Evolutionary conservation across 2,113 vertebrate species (phyloP).

Genomic region (Pao palembangensis): DNA sequence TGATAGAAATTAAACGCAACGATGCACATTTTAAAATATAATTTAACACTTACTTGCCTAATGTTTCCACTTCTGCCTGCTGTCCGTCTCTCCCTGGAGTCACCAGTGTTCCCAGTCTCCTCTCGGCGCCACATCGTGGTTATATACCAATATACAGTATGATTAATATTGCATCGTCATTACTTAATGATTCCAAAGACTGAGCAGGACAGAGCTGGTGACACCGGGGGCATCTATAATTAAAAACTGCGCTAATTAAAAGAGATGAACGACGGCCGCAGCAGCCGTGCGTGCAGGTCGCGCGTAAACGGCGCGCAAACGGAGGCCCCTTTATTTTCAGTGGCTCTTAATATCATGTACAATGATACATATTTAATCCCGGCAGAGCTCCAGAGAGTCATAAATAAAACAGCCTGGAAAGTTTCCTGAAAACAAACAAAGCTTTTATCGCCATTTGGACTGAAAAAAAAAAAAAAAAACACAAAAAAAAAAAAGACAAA

Average conservation of each 20-base stretch:
- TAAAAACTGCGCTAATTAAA: constrained; percentile 77
- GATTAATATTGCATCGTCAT: constrained; percentile 86
- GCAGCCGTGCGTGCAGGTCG: constrained; percentile 11
- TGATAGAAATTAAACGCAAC: no score
- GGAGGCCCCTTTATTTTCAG: constrained; percentile 17
- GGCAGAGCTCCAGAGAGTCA: constrained; percentile 65
- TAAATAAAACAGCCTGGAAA: constrained; percentile 72
- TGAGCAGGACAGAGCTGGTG: constrained; percentile 74
- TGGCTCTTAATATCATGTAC: constrained; percentile 37
- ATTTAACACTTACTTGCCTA: constrained; percentile 19
- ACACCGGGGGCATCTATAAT: constrained; percentile 83
- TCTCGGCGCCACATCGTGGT: constrained; percentile 59
- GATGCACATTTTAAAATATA: neutral
- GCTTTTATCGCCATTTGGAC: constrained; percentile 12
- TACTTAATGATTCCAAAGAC: constrained; percentile 86
- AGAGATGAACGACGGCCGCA: constrained; percentile 27
- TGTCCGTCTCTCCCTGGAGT: constrained; percentile 29
- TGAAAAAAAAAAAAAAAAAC: neutral
- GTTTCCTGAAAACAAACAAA: constrained; percentile 23
- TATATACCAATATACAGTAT: constrained; percentile 74
- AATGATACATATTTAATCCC: constrained; percentile 78
- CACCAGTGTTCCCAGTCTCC: constrained; percentile 44
- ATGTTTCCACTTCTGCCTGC: constrained; percentile 15
- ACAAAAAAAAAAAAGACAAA: neutral
- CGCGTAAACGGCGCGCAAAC: constrained; percentile 17